Conservation (phyloP, 1,140 invertebrate species). For the Leptinotarsa lineolata region DNA sequence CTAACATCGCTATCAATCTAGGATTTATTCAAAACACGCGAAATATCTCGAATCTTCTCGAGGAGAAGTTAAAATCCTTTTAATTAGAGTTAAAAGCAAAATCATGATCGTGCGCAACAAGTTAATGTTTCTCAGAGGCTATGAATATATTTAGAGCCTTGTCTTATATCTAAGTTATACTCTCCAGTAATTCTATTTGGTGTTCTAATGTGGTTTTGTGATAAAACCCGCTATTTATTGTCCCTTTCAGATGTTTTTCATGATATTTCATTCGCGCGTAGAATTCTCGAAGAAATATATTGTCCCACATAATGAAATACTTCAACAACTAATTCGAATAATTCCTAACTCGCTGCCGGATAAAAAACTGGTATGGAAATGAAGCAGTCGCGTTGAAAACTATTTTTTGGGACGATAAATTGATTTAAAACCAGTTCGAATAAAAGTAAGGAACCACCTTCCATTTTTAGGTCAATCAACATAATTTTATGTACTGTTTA, state of each 20-base stretch:
- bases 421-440: too few species aligned
- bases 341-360: background rate
- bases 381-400: constrained; percentile 1
- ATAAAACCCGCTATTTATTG: constrained; percentile 12
- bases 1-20: constrained; percentile 1
- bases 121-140: constrained; percentile 23
- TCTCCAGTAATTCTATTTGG: background rate
- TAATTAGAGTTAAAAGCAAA: constrained; percentile 27
- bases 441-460: too few species aligned
- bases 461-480: too few species aligned
- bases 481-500: too few species aligned
- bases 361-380: constrained; percentile 6
- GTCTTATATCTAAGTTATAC: constrained; percentile 14
- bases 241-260: background rate
- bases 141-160: constrained; percentile 17
- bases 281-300: background rate
- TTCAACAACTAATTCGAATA: constrained; percentile 6
- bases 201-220: constrained; percentile 18
- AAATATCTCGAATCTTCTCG: constrained; percentile 20
- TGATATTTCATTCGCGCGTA: background rate
- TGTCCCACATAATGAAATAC: background rate
- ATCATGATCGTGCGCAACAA: constrained; percentile 18
- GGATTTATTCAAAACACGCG: constrained; percentile 16
- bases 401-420: background rate
- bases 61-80: constrained; percentile 14